These are phyloP conservation scores for Myotis myotis DNA, from an alignment of 2,797 vertebrate species.

Conservation along the genomic window DNA sequence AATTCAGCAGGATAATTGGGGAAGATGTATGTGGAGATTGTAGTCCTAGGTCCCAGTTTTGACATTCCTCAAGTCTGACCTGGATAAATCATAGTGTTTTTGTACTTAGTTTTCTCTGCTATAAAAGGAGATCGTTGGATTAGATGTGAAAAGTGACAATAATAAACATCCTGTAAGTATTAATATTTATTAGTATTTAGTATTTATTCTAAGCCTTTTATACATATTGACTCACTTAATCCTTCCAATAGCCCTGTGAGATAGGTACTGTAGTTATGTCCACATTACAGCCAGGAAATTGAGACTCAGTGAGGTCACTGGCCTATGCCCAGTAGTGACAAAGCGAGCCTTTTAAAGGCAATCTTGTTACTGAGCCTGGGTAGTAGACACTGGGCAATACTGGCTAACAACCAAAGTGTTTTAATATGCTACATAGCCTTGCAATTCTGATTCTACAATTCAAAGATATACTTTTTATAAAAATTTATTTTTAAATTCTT, in stretches of 20 bases:
- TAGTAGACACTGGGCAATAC: not conserved
- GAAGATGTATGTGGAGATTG: not conserved
- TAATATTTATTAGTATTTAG: not conserved
- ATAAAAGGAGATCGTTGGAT: not conserved
- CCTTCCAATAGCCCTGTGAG: not conserved
- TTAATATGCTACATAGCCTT: not conserved
- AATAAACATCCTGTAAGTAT: not conserved
- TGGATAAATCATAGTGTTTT: not conserved
- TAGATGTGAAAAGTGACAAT: not conserved
- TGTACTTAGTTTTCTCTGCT: not conserved
- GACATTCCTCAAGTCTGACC: not conserved
- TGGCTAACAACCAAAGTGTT: not conserved
- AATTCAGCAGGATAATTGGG: not conserved
- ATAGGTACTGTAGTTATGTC: not conserved
- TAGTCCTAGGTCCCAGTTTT: not conserved
- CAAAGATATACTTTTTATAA: not conserved
- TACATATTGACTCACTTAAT: not conserved
- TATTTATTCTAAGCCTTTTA: not conserved
- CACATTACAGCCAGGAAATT: not conserved
- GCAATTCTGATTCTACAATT: constrained; percentile 2
- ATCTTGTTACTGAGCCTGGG: not conserved
- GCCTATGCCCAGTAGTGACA: not conserved
- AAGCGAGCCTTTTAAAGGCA: not conserved
- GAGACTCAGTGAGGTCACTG: not conserved
- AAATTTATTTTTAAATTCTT: not conserved